Evolutionary conservation across 2,797 vertebrate species (phyloP).

Genomic region (Arctocebus calabarensis): DNA sequence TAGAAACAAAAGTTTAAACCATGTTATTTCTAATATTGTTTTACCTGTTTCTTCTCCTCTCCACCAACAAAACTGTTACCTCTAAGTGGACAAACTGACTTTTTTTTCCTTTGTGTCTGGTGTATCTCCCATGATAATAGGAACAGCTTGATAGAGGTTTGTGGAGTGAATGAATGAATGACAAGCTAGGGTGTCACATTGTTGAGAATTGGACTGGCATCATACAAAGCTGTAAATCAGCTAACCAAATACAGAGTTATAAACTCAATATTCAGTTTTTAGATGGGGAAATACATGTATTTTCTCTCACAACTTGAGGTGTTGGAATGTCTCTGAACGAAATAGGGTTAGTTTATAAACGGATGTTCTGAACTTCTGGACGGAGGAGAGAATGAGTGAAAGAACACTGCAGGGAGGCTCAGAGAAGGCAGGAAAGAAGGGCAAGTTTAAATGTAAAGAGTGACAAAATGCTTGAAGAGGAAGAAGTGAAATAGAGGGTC

Average conservation of each 20-base stretch:
- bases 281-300: background rate
- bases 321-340: background rate
- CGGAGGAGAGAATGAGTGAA: background rate
- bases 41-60: background rate
- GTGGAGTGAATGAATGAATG: background rate
- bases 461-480: background rate
- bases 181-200: background rate
- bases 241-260: background rate
- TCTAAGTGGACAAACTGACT: background rate
- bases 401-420: background rate
- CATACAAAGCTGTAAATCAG: background rate
- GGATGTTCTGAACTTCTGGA: background rate
- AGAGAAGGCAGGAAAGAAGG: background rate
- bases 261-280: background rate
- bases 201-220: background rate
- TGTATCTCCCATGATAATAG: background rate
- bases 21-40: background rate
- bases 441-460: background rate
- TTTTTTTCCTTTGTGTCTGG: background rate
- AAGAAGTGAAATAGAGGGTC: background rate
- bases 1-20: slow-evolving; percentile 27
- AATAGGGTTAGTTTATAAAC: background rate
- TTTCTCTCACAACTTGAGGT: slow-evolving; percentile 37
- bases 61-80: background rate
- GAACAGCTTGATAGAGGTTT: background rate